Evolutionary conservation across 2,797 vertebrate genomes (phyloP).

Genomic region (Urophycis tenuis): DNA sequence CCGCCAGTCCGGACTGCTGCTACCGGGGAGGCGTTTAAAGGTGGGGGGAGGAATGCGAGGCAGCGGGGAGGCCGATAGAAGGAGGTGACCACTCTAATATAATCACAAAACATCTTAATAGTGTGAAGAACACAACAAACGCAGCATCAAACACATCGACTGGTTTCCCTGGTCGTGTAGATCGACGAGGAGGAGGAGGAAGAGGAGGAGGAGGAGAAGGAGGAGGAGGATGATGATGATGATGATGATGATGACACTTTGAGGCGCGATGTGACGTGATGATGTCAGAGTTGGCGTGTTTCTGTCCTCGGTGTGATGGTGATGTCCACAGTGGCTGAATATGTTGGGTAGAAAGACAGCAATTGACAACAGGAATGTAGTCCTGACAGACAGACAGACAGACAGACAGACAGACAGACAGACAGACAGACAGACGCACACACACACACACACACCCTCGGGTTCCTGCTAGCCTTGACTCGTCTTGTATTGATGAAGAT

Average conservation of each 20-base stretch:
- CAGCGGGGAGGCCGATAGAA: not conserved
- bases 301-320: not conserved
- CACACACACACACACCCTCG: conserved; percentile 9
- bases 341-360: conserved; percentile 15
- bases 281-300: not conserved
- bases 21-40: not conserved
- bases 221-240: too few species aligned
- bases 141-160: too few species aligned
- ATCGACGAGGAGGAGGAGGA: too few species aligned
- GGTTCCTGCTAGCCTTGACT: too few species aligned
- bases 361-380: conserved; percentile 11
- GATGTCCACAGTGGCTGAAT: not conserved
- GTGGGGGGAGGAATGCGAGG: not conserved
- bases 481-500: conserved; percentile 23
- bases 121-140: too few species aligned
- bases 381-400: conserved; percentile 14
- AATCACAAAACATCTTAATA: not conserved
- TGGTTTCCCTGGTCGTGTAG: too few species aligned
- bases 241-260: too few species aligned
- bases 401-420: not conserved
- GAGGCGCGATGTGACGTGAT: not conserved
- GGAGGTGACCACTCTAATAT: not conserved
- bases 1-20: conserved; percentile 49
- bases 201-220: too few species aligned
- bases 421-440: conserved; percentile 1